These are phyloP conservation scores for Drosophila bipectinata DNA, from an alignment of 1,140 invertebrate species.

Conservation along the genomic window DNA sequence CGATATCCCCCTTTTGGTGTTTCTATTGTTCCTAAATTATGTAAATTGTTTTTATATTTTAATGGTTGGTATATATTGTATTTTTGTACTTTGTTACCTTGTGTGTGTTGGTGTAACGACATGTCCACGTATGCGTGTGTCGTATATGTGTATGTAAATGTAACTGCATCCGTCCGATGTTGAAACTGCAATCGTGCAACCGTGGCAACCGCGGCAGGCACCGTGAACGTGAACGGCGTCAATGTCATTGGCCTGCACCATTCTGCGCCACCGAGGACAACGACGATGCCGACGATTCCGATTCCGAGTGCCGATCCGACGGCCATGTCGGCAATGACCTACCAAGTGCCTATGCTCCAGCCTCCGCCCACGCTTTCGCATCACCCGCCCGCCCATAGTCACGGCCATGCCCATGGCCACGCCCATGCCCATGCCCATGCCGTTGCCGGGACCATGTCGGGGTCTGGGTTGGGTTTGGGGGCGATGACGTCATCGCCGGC, in stretches of 20 bases:
- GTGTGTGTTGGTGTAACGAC: conserved; percentile 44
- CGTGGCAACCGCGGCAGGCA: conserved; percentile 76
- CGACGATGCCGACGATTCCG: conserved; percentile 16
- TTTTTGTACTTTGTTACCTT: conserved; percentile 32
- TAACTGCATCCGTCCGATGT: conserved; percentile 51
- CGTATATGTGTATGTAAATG: conserved; percentile 51
- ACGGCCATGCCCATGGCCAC: conserved; percentile 31
- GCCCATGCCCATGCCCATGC: conserved; percentile 13
- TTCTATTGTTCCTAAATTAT: conserved; percentile 23
- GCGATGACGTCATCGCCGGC: conserved; percentile 39
- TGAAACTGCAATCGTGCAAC: not conserved
- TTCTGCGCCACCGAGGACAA: conserved; percentile 79
- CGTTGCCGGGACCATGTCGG: not conserved
- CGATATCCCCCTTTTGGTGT: conserved; percentile 3
- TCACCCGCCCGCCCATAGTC: conserved; percentile 10
- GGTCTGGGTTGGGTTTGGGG: conserved; percentile 1
- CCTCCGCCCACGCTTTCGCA: conserved; percentile 3
- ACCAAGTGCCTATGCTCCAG: conserved; percentile 52
- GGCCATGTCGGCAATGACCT: conserved; percentile 46
- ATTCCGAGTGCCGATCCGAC: conserved; percentile 20
- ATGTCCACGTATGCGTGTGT: conserved; percentile 44
- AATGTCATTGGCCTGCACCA: conserved; percentile 88
- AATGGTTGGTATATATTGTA: conserved; percentile 33
- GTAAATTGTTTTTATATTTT: conserved; percentile 29
- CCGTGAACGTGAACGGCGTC: conserved; percentile 86